Evolutionary conservation across 2,113 vertebrate genomes (phyloP).

Genomic region (Anolis carolinensis): DNA sequence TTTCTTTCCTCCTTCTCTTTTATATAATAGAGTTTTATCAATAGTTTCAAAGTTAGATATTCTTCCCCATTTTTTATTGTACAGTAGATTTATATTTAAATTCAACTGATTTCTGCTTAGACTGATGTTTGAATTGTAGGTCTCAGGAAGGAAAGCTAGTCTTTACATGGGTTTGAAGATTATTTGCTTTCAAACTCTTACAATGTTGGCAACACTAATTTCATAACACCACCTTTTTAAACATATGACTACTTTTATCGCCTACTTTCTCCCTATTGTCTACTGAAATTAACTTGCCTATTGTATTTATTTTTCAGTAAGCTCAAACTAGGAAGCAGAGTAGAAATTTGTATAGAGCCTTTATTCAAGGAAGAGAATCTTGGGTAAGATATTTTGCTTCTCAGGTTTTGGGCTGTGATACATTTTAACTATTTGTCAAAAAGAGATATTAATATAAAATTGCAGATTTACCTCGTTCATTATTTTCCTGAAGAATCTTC

Average conservation of each 20-base stretch:
- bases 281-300: background rate
- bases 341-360: conserved; percentile 84
- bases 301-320: conserved; percentile 66
- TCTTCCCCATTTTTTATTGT: background rate
- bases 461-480: accelerated
- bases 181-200: background rate
- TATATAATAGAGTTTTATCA: background rate
- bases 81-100: background rate
- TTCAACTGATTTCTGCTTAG: background rate
- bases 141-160: background rate
- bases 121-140: background rate
- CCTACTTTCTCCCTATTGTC: background rate
- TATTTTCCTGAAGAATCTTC: background rate
- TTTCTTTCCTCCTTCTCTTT: no score
- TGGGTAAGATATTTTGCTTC: conserved; percentile 74
- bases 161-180: background rate
- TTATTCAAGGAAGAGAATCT: conserved; percentile 85
- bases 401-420: no score
- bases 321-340: conserved; percentile 72
- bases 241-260: background rate
- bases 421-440: background rate
- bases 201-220: background rate
- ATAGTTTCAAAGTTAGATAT: background rate
- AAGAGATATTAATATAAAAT: background rate
- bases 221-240: background rate